Base-by-base conservation (phyloP, 2,113 vertebrate species). In the Brienomyrus longianalis region DNA sequence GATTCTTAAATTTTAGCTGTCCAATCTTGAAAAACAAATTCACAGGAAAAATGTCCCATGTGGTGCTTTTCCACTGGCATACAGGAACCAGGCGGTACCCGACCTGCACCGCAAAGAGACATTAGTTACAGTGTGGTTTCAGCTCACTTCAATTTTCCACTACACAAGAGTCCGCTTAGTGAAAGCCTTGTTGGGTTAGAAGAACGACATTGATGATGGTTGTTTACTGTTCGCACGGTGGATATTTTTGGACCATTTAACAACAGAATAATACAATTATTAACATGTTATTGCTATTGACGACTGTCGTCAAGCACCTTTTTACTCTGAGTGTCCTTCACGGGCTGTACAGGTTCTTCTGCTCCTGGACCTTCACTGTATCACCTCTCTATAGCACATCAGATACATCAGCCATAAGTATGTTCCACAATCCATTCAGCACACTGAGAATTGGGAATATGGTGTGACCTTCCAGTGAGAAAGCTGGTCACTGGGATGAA, bases 241-340 rank as follows among this genome's bases (percentile, higher is more conserved):
- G 31, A 35, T 43, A 21, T 19, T 17, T 43, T 39, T 43, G 13
- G 13, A 39, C 15, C 9, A 80, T 17, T 80, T 31, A 13, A 62
- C 84, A 91, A 85, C 8, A 87, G n/a, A 88, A 87, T n/a, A 62
- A 62, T 62, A 3, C 8, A 62, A 62, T 59, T 8, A 59, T n/a
- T 59, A 31, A 90, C 59, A 88, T 21, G 10, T n/a, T 23, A 70
- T 43, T 86, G n/a, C 70, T 39, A 87, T 87, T 39, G 3, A 52
- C 86, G 52, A 31, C n/a, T 13, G 48, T 9, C 77, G 2, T 54
- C 31, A 39, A 83, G 45, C 94, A 96, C 96, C 95, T 96, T 96
- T 80, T 21, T 95, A 43, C 15, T 88, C 89, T 96, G 95, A 80
- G 95, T 92, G 52, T 95, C 93, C 91, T 95, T 97, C 93, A 93